A percentile compares a stretch with the other conserved stretches of the same genome.
Conservation (phyloP, 2,113 vertebrate species). For the Felis catus region DNA sequence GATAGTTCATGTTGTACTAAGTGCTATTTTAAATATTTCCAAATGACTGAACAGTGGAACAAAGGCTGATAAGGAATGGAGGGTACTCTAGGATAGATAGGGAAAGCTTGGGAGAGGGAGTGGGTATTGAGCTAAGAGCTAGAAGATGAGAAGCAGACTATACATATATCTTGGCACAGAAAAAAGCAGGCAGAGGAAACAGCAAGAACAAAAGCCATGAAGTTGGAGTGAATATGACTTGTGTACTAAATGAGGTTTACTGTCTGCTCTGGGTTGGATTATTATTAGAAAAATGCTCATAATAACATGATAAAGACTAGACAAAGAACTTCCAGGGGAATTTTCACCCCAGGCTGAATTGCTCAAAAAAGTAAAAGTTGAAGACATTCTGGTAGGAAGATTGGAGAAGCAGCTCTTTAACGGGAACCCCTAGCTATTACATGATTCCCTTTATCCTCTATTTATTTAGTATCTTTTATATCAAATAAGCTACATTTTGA, state of each 20-base stretch:
- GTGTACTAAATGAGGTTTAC: background rate
- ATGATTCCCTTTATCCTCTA: background rate
- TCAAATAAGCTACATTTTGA: background rate
- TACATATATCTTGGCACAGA: background rate
- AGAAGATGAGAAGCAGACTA: background rate
- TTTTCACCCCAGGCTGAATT: background rate
- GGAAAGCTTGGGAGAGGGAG: background rate
- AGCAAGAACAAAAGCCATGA: background rate
- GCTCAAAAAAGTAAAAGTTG: background rate
- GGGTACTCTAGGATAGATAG: accelerated
- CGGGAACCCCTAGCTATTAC: background rate
- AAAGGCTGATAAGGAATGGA: background rate
- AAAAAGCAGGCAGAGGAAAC: background rate
- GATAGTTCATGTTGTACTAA: background rate
- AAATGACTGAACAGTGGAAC: background rate
- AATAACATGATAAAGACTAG: background rate
- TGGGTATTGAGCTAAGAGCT: background rate
- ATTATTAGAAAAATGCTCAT: background rate
- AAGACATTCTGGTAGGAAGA: background rate
- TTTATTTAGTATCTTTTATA: background rate
- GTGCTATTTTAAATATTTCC: background rate
- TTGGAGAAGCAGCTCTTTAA: background rate
- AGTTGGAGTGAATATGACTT: background rate
- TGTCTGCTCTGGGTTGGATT: background rate
- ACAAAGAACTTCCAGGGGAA: background rate